phyloP scores from a whole-genome alignment of 2,888 invertebrate species.

The Ernsta delagoae region DNA sequence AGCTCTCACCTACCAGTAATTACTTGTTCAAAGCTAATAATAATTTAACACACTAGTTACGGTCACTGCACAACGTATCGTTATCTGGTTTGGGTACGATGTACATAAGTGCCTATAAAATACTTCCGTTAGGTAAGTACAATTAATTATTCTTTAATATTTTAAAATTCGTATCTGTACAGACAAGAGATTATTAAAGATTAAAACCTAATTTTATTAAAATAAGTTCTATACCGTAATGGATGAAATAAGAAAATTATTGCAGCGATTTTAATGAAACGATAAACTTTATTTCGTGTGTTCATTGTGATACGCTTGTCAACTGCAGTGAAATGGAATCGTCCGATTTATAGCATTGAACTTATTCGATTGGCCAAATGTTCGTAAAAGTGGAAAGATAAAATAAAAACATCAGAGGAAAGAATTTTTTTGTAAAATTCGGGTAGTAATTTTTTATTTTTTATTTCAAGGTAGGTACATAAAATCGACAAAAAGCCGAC shows the following conservation, averaged over 20 bases:
- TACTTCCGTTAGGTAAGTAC: too few relatives aligned
- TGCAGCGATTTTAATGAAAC: slow-evolving; percentile 20
- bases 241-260: slow-evolving; percentile 17
- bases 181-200: too few relatives aligned
- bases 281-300: slow-evolving; percentile 29
- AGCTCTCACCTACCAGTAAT: slow-evolving; percentile 35
- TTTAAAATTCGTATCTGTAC: too few relatives aligned
- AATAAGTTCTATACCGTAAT: too few relatives aligned
- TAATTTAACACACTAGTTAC: slow-evolving; percentile 36
- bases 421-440: too few relatives aligned
- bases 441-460: too few relatives aligned
- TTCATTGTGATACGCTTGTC: slow-evolving; percentile 22
- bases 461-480: too few relatives aligned
- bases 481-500: too few relatives aligned
- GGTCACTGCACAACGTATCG: slow-evolving; percentile 25
- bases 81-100: slow-evolving; percentile 10
- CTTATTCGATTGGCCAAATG: slow-evolving; percentile 17
- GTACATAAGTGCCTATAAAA: too few relatives aligned
- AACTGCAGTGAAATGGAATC: slow-evolving; percentile 25
- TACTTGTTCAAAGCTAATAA: slow-evolving; percentile 37
- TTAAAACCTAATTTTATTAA: too few relatives aligned
- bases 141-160: too few relatives aligned
- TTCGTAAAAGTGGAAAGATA: slow-evolving; percentile 12
- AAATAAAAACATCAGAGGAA: not conserved
- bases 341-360: slow-evolving; percentile 20